Base-by-base conservation (phyloP, 2,888 invertebrate species). In the Ophion obscuratus region DNA sequence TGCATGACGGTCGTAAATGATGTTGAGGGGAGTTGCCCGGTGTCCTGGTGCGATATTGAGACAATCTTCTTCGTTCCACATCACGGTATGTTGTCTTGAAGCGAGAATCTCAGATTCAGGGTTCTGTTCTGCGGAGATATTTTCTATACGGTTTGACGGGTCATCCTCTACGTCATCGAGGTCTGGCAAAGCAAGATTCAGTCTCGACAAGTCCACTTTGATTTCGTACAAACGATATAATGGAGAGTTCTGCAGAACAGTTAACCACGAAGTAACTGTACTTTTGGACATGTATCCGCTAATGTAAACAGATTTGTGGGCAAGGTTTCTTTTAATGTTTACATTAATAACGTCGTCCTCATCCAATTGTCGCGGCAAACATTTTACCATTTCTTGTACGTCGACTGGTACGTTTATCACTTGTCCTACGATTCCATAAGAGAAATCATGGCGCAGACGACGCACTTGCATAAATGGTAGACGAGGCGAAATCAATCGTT, bases 381-480 rank as follows among this genome's bases (percentile, higher is more conserved):
- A 10, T 47, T 85, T 36, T 11, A 91, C 89, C 90, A 91, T 90
- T 64, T 82, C 90, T 70, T 90, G 80, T 6, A 89, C 88, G 31
- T 84, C 81, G 9, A 90, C 86, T 61, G 91, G 91, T 47, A 91
- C 89, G 88, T 92, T 91, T 14, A 91, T 91, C 1, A 91, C 81
- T 79, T 91, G 92, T 9, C 90, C 90, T 36, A 85, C 81, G 66
- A 90, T 90, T 71, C 88, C 89, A 68, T 86, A 89, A 70, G 88
- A 88, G 47, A 89, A 89, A 74, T 89, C 68, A 87, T 91, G 88
- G 31, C 89, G 83, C 75, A 89, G 80, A 66, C 89, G 70, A 73
- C 89, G 68, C 64, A 88, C 88, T 82, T 87, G 89, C 89, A 90
- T 90, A 86, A 88, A 90, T 82, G 87, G 91, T 80, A 85, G 75